Evolutionary conservation across 2,888 invertebrate species (phyloP), one percentile per base, ranked within the genome.

Genomic region (Philereme vetulata): DNA sequence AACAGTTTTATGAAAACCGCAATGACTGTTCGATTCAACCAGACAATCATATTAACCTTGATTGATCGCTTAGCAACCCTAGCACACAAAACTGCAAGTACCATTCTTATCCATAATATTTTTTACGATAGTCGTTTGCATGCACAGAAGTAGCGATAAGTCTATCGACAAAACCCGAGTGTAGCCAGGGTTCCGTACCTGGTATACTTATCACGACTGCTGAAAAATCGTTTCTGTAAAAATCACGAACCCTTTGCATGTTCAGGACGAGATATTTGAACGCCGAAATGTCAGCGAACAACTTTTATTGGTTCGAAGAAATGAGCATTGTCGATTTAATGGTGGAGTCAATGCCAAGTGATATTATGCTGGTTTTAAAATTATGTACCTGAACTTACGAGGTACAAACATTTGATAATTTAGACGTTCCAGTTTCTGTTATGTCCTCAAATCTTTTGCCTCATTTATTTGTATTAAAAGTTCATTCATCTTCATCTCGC

Each of bases 121-220:
- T 65, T 65, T 67, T 54, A 65, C 63, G 66, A 65, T 38, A 40
- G 55, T 67, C 61, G 60, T 71, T 70, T 70, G 65, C 67, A 74
- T 74, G 72, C 69, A 70, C 65, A 66, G 66, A 66, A 66, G 68
- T 72, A 75, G 74, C 77, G 70, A 61, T 62, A 55, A 46, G 71
- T 74, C 71, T 70, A 88, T 87, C 76, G 88, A 88, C 72, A 78
- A 86, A 87, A 86, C 87, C 55, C 70, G 67, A 21, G 69, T 74
- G 82, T 84, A 77, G 79, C 72, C 74, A 77, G 67, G 79, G 69
- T 55, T 44, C 65, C 71, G 77, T 75, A 58, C 77, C 78, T 74
- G 77, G 76, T 77, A 80, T 83, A 74, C 73, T 75, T 74, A 77
- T 80, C 85, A 73, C 88, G 75, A 72, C 49, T 71, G 60, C 75